A percentile compares a stretch with the other conserved stretches of the same genome.
phyloP scores from a whole-genome alignment of 2,797 vertebrate genomes.

The Denticeps clupeoides region DNA sequence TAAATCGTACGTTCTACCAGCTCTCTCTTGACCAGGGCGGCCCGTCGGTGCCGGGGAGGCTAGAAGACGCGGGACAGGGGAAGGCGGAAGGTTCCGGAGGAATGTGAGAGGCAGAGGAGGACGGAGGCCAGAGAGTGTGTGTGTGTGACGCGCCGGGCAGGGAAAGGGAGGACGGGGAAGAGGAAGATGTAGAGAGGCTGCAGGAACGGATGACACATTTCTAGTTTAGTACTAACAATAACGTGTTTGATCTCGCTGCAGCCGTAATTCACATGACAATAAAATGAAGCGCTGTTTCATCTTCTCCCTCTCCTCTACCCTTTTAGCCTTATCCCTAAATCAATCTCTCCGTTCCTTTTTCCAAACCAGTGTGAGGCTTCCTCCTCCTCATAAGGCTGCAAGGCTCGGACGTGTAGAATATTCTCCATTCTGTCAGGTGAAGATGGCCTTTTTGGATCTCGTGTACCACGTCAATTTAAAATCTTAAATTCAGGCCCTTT shows the following conservation, averaged over 20 bases:
- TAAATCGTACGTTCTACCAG: neutral
- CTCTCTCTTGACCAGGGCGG: conserved; percentile 2
- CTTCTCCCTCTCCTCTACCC: conserved; percentile 23
- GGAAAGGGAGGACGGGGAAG: conserved; percentile 12
- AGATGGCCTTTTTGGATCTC: neutral
- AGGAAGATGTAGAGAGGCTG: neutral
- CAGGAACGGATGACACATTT: conserved; percentile 33
- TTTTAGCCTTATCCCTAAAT: conserved; percentile 29
- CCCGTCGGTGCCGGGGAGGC: conserved; percentile 4
- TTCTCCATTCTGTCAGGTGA: neutral
- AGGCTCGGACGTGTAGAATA: conserved; percentile 9
- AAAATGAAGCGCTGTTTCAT: conserved; percentile 38
- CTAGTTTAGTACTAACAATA: conserved; percentile 36
- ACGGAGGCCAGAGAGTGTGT: neutral
- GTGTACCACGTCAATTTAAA: too few relatives aligned
- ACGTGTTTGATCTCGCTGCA: conserved; percentile 40
- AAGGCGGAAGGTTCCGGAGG: conserved; percentile 11
- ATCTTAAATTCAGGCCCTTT: too few relatives aligned
- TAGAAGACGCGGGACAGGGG: conserved; percentile 13
- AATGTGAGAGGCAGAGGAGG: conserved; percentile 18
- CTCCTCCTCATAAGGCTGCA: neutral
- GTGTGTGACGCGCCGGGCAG: neutral
- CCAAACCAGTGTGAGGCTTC: neutral
- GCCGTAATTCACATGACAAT: conserved; percentile 38
- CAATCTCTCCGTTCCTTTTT: conserved; percentile 24